These are phyloP conservation scores for Grallaria varia DNA, from an alignment of 2,113 vertebrate genomes.

Conservation along the genomic window DNA sequence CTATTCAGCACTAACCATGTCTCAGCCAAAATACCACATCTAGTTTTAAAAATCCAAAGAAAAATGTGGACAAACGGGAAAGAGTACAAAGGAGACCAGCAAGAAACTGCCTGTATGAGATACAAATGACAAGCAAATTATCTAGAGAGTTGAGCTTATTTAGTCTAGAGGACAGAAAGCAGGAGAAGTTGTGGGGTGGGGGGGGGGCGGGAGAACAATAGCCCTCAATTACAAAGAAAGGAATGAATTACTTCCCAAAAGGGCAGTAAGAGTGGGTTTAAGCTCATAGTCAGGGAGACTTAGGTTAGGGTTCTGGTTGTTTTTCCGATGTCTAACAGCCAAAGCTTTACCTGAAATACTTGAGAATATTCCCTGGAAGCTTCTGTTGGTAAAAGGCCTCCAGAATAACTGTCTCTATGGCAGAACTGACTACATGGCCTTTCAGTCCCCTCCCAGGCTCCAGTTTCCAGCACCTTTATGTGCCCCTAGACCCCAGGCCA, in stretches of 20 bases:
- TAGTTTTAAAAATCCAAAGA: neutral
- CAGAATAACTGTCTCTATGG: neutral
- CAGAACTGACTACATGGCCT: neutral
- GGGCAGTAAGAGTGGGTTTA: neutral
- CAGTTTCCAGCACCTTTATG: neutral
- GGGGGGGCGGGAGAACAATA: neutral
- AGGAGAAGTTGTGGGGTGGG: accelerated
- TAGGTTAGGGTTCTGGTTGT: neutral
- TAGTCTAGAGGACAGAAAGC: neutral
- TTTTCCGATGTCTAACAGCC: neutral
- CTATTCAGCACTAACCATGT: neutral
- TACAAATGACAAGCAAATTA: constrained; percentile 25
- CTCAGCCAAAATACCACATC: neutral
- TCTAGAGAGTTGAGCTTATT: constrained; percentile 9
- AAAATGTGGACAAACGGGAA: neutral
- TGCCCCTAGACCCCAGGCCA: neutral
- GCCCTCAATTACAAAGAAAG: neutral
- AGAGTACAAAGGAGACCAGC: neutral
- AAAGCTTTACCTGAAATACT: neutral
- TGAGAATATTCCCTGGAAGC: neutral
- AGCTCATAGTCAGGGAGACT: neutral
- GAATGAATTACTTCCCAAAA: neutral
- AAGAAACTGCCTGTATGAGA: neutral
- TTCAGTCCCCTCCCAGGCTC: neutral
- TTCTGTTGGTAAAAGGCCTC: neutral